Conservation (phyloP, 1,140 invertebrate genomes). For the Nasonia giraulti region DNA sequence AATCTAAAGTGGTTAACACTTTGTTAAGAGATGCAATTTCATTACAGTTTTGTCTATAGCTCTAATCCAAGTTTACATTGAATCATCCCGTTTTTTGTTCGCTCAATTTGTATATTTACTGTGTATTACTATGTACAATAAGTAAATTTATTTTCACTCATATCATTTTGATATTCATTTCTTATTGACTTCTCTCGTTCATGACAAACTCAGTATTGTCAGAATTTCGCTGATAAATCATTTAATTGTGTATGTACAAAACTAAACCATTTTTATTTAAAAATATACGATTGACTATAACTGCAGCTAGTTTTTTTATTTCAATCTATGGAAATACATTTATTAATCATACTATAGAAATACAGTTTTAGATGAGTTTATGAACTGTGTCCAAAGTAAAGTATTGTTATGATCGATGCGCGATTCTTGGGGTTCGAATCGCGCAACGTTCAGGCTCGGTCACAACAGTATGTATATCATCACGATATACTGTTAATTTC, state of each 20-base stretch:
- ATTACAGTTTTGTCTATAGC: constrained; percentile 32
- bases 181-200: constrained; percentile 27
- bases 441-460: too few species aligned
- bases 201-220: constrained; percentile 12
- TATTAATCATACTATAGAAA: too few species aligned
- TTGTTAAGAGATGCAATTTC: constrained; percentile 30
- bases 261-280: constrained; percentile 32
- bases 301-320: constrained; percentile 19
- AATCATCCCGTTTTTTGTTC: constrained; percentile 28
- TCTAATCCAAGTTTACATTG: constrained; percentile 27
- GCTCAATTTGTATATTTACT: constrained; percentile 49
- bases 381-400: too few species aligned
- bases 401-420: too few species aligned
- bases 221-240: neutral
- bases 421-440: too few species aligned
- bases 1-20: neutral
- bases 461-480: too few species aligned
- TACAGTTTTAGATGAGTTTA: too few species aligned
- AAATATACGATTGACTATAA: constrained; percentile 23
- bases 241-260: constrained; percentile 38
- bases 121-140: constrained; percentile 47
- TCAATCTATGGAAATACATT: neutral
- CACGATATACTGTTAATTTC: too few species aligned
- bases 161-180: constrained; percentile 36
- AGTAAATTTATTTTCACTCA: constrained; percentile 48